phyloP scores from a whole-genome alignment of 2,888 invertebrate species.

The Drosophila limbata region DNA sequence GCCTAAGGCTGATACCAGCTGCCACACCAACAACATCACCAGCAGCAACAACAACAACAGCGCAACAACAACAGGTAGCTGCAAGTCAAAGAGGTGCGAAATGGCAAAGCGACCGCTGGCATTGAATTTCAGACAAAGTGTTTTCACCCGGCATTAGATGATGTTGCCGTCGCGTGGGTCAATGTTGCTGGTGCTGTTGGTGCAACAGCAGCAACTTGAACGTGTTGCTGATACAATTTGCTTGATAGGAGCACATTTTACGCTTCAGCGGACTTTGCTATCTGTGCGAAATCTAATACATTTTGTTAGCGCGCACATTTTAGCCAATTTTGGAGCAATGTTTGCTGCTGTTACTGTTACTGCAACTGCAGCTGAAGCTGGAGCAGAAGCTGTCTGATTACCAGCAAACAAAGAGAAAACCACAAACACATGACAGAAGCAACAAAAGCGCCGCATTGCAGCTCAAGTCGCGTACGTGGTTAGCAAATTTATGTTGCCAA shows the following conservation, averaged over 20 bases:
- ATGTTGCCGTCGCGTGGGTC: slow-evolving; percentile 75
- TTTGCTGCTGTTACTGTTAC: slow-evolving; percentile 19
- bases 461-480: slow-evolving; percentile 72
- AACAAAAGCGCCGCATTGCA: slow-evolving; percentile 68
- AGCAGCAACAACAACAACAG: slow-evolving; percentile 35
- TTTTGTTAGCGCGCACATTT: slow-evolving; percentile 67
- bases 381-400: slow-evolving; percentile 27
- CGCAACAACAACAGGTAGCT: slow-evolving; percentile 57
- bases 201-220: slow-evolving; percentile 54
- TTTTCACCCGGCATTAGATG: slow-evolving; percentile 75
- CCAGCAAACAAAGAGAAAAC: slow-evolving; percentile 48
- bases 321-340: slow-evolving; percentile 60
- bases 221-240: slow-evolving; percentile 79
- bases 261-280: slow-evolving; percentile 69
- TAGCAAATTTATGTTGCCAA: slow-evolving; percentile 76
- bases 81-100: slow-evolving; percentile 77
- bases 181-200: slow-evolving; percentile 44
- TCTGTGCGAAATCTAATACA: slow-evolving; percentile 77
- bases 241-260: slow-evolving; percentile 76
- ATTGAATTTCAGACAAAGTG: slow-evolving; percentile 81
- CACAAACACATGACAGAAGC: slow-evolving; percentile 63
- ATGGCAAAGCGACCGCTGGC: slow-evolving; percentile 77
- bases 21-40: slow-evolving; percentile 46
- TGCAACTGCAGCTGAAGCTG: slow-evolving; percentile 33
- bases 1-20: slow-evolving; percentile 56